These are phyloP conservation scores for Halcyon chelicuti DNA, from an alignment of 2,797 vertebrate species.

Conservation along the genomic window DNA sequence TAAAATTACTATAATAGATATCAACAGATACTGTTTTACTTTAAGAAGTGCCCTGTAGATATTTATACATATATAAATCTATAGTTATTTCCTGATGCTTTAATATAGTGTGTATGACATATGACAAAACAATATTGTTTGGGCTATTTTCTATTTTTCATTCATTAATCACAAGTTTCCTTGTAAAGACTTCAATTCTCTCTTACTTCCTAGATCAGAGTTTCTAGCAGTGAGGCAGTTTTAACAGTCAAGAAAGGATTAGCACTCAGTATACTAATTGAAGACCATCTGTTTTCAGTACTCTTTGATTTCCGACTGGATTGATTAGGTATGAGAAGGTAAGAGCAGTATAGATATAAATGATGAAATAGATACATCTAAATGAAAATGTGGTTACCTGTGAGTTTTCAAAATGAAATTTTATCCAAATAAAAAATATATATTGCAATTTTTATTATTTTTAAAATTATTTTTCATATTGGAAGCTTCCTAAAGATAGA, in stretches of 20 bases:
- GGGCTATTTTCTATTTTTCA: background rate
- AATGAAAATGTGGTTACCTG: background rate
- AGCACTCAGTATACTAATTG: background rate
- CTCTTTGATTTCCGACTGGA: slow-evolving; percentile 1
- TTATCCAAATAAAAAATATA: background rate
- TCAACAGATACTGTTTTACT: background rate
- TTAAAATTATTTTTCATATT: background rate
- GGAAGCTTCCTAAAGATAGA: background rate
- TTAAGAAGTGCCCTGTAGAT: background rate
- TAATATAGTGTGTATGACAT: background rate
- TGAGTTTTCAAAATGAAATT: background rate
- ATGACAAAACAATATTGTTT: background rate
- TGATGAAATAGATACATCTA: background rate
- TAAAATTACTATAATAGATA: background rate
- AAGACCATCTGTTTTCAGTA: background rate
- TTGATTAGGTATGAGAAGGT: background rate
- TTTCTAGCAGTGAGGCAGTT: background rate
- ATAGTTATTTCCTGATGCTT: background rate
- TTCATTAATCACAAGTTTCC: background rate
- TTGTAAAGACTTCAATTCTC: background rate
- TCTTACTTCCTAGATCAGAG: background rate
- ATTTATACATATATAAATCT: background rate
- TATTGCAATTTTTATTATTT: accelerated
- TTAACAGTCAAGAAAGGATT: background rate
- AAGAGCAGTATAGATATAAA: background rate